Evolutionary conservation across 2,797 vertebrate genomes (phyloP), one percentile per base, ranked within the genome.

Genomic region (Dendrocincla tyrannina): DNA sequence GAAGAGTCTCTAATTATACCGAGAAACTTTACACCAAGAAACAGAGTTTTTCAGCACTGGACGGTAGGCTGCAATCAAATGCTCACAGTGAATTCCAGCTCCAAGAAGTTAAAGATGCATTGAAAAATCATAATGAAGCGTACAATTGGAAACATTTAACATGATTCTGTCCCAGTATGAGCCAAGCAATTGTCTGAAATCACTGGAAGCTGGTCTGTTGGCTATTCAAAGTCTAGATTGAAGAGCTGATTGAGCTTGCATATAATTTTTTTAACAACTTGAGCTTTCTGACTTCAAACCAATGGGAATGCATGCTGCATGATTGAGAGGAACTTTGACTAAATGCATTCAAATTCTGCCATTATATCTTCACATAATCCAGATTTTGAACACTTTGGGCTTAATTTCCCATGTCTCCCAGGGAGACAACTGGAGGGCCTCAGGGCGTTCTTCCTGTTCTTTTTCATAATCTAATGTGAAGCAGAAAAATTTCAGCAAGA

Each of bases 111-210:
- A 94, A 92, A 94, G 68, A 91, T 39, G 56, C 81, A 83, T 72
- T 93, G 93, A 94, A 88, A 93, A 93, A 52, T 87, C 91, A 58
- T 83, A 96, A 95, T 89, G 72, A 93, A 82, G 17, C 49, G 16
- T 67, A 63, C 86, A 91, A 94, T 56, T 89, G 80, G 69, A 95
- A 93, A 95, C 55, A 67, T 93, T 95, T 94, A 86, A 63, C 18
- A 0, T 82, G 63, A 96, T 96, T 95, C 80, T 56, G 32, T 46
- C 82, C 77, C 63, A 85, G 63, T 78, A 64, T 62, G 88, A 95
- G 62, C n/a, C 70, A 79, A 85, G 56, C 35, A 91, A 93, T 95
- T 90, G 70, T 74, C 90, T 95, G 77, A 97, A 96, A 96, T 94
- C 84, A 96, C 60, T 83, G 52, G 41, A 86, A 91, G 66, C 39